phyloP scores from a whole-genome alignment of 2,888 invertebrate genomes.

The Plebejus melissa region DNA sequence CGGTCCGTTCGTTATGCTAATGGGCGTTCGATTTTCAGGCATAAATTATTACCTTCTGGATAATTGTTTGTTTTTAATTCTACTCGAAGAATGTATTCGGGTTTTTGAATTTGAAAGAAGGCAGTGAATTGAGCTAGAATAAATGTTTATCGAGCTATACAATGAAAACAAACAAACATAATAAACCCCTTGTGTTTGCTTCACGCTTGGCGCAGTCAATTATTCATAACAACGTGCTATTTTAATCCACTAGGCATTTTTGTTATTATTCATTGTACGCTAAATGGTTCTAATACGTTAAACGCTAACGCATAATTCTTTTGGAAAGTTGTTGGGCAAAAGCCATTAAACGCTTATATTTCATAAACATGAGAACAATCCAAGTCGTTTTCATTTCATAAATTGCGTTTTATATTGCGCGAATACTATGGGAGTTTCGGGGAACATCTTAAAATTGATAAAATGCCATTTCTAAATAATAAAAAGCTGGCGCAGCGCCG shows the following conservation, averaged over 20 bases:
- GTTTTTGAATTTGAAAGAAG: constrained; percentile 7
- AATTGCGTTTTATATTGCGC: constrained; percentile 19
- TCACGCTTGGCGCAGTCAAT: background rate
- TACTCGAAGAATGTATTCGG: constrained; percentile 24
- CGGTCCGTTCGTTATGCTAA: constrained; percentile 34
- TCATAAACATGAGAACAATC: constrained; percentile 19
- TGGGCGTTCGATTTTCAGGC: constrained; percentile 34
- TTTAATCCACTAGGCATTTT: background rate
- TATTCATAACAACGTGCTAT: background rate
- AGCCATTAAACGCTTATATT: constrained; percentile 19
- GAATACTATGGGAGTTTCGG: constrained; percentile 17
- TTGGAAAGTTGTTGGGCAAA: background rate
- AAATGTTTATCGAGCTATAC: constrained; percentile 13
- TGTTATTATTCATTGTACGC: background rate
- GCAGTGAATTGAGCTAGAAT: constrained; percentile 1
- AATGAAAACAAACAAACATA: constrained; percentile 20
- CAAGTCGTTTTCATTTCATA: constrained; percentile 21
- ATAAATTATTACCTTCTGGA: constrained; percentile 34
- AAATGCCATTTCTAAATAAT: constrained; percentile 55
- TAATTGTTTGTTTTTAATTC: constrained; percentile 25
- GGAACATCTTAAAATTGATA: constrained; percentile 39
- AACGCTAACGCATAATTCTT: background rate
- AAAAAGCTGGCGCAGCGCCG: constrained; percentile 50
- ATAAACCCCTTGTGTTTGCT: background rate
- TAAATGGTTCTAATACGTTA: background rate